These are phyloP conservation scores for Callopanchax toddi DNA, from an alignment of 2,113 vertebrate species.

Conservation along the genomic window DNA sequence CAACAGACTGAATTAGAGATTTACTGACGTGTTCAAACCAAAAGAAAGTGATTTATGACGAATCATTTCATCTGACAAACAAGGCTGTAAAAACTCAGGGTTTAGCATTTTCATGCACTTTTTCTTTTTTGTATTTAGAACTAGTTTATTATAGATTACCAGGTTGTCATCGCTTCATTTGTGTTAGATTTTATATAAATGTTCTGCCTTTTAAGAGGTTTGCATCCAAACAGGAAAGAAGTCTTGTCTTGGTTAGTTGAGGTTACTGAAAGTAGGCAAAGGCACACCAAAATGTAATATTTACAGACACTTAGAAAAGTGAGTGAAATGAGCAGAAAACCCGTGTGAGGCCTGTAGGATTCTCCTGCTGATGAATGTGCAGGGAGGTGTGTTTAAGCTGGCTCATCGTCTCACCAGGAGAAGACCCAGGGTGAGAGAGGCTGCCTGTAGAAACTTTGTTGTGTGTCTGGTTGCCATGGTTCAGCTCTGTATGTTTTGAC, in stretches of 20 bases:
- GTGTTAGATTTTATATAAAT: too few species aligned
- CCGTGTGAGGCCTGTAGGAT: conserved; percentile 13
- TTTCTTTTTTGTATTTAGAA: too few species aligned
- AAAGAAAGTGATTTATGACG: neutral
- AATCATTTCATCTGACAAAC: neutral
- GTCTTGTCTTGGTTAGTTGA: conserved; percentile 32
- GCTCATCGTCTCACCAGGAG: conserved; percentile 62
- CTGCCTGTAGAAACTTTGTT: conserved; percentile 75
- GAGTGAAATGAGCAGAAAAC: neutral
- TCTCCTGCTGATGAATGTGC: conserved; percentile 65
- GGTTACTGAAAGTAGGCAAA: conserved; percentile 30
- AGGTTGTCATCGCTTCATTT: too few species aligned
- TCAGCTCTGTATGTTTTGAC: conserved; percentile 67
- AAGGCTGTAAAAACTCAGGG: too few species aligned
- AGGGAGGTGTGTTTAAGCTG: conserved; percentile 58
- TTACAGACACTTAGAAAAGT: conserved; percentile 4
- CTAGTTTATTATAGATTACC: too few species aligned
- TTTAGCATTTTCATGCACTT: neutral
- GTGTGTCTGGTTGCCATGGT: conserved; percentile 81
- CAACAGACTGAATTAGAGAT: conserved; percentile 48
- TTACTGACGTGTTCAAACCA: neutral
- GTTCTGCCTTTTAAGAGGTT: neutral
- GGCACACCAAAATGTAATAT: too few species aligned
- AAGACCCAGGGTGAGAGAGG: conserved; percentile 49
- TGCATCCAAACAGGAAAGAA: conserved; percentile 58